Evolutionary conservation across 2,797 vertebrate species (phyloP).

Genomic region (Delichon dasypus): DNA sequence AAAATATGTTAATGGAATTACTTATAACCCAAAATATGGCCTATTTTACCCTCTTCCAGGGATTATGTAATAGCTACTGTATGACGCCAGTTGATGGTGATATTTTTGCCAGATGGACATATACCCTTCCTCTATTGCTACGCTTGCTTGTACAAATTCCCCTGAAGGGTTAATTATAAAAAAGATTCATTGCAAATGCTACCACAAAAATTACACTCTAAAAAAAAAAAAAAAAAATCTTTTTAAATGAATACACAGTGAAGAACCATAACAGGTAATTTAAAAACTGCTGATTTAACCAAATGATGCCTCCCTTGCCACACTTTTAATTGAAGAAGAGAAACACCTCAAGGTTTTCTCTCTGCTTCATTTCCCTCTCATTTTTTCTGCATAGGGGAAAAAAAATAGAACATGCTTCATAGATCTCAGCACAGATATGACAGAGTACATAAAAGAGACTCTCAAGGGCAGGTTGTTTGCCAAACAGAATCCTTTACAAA

Average conservation of each 20-base stretch:
- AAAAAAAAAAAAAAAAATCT: background rate
- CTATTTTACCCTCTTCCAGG: background rate
- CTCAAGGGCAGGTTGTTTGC: background rate
- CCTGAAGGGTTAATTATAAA: background rate
- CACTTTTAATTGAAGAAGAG: conserved; percentile 37
- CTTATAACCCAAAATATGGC: background rate
- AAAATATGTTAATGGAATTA: background rate
- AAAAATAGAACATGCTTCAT: background rate
- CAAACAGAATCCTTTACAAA: conserved; percentile 19
- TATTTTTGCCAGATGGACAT: background rate
- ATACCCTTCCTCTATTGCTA: background rate
- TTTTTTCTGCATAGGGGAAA: background rate
- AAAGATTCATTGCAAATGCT: background rate
- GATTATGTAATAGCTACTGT: background rate
- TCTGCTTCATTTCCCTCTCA: conserved; percentile 36
- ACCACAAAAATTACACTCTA: background rate
- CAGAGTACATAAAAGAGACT: background rate
- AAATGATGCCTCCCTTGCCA: background rate
- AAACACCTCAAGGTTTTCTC: conserved; percentile 34
- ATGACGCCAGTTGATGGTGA: background rate
- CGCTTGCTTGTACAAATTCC: background rate
- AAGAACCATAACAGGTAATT: conserved; percentile 23
- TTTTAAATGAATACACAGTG: background rate
- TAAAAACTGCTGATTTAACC: conserved; percentile 36
- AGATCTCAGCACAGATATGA: background rate